Evolutionary conservation across 2,797 vertebrate genomes (phyloP).

Genomic region (Clarias pachynema): DNA sequence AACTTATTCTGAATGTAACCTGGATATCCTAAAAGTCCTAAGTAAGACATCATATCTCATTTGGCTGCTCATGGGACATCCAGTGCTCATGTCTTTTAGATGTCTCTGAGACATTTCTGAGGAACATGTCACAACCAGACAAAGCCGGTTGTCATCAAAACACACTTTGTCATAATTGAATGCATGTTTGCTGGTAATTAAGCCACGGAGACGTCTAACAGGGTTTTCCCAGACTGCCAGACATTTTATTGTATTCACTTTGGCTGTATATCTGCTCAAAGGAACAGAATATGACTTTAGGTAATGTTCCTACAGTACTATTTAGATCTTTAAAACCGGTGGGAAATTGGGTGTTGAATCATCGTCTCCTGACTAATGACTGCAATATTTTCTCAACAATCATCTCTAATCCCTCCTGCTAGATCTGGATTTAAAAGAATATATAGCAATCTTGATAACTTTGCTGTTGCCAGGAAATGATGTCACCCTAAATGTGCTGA

Average conservation of each 20-base stretch:
- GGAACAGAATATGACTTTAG: background rate
- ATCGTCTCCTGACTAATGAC: background rate
- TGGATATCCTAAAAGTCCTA: too few species aligned
- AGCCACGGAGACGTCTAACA: background rate
- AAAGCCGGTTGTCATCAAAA: background rate
- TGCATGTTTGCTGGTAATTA: background rate
- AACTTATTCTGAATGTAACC: too few species aligned
- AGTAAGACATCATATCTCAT: too few species aligned
- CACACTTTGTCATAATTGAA: background rate
- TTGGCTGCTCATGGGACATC: too few species aligned
- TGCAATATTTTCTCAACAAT: background rate
- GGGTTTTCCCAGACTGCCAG: background rate
- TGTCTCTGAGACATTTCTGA: too few species aligned
- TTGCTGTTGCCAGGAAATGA: constrained; percentile 1
- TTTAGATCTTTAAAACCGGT: background rate
- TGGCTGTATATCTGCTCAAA: background rate
- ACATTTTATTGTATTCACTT: background rate
- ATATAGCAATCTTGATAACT: background rate
- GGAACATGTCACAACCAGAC: background rate
- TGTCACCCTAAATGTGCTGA: background rate
- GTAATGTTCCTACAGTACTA: background rate
- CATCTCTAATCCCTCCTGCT: background rate
- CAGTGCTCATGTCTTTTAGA: too few species aligned
- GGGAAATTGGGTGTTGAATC: background rate
- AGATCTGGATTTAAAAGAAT: background rate